Conservation (phyloP, 2,113 vertebrate genomes). For the Acrocephalus arundinaceus region DNA sequence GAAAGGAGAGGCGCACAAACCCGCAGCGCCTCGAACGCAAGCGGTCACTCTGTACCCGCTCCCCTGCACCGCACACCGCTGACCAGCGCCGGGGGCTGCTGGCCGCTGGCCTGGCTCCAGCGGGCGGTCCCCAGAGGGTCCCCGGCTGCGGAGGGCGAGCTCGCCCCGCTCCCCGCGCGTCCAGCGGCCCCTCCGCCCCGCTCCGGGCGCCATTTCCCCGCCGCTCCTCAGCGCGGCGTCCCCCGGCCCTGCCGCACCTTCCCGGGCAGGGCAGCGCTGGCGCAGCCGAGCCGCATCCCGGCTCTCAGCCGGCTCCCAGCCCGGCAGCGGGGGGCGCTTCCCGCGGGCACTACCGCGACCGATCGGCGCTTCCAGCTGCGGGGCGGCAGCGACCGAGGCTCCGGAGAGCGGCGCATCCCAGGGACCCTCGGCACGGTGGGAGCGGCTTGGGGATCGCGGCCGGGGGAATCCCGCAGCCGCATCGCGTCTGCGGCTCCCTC, state of each 20-base stretch:
- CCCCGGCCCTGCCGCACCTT: neutral
- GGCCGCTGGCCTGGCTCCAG: neutral
- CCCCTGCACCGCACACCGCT: neutral
- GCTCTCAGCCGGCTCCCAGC: neutral
- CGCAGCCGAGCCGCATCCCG: neutral
- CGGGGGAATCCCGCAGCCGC: neutral
- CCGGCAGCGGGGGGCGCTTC: neutral
- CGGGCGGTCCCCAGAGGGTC: neutral
- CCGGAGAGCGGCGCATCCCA: neutral
- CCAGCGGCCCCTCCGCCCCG: neutral
- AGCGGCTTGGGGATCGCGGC: neutral
- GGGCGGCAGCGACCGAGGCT: neutral
- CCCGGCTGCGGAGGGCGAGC: neutral
- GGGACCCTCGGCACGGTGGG: neutral
- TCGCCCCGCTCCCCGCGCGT: neutral
- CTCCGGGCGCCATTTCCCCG: slow-evolving; percentile 21
- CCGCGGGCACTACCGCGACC: neutral
- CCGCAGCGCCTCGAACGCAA: neutral
- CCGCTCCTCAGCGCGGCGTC: slow-evolving; percentile 28
- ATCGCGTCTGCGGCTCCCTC: neutral
- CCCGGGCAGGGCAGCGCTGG: neutral
- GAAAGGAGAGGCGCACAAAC: accelerated
- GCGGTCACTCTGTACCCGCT: neutral
- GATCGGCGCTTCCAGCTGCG: neutral
- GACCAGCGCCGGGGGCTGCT: neutral